Evolutionary conservation across 2,888 invertebrate genomes (phyloP).

Genomic region (Sinhomidia bicolor): DNA sequence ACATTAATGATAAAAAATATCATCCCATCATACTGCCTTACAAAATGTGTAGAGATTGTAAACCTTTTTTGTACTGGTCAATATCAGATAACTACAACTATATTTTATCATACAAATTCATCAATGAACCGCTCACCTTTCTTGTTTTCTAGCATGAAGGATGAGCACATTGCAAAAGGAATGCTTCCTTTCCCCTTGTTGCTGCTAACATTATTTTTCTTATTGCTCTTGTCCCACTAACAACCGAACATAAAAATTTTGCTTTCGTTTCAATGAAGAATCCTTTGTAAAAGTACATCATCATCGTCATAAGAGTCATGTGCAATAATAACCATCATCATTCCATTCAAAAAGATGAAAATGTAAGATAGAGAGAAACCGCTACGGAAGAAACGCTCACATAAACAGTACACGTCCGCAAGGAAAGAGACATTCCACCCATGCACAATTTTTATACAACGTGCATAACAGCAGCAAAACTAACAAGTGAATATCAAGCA

Average conservation of each 20-base stretch:
- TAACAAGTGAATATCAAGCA: not conserved
- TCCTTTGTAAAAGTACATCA: not conserved
- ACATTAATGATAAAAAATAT: not conserved
- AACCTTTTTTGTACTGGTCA: constrained; percentile 24
- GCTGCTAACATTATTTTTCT: not conserved
- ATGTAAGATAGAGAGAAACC: not conserved
- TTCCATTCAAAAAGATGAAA: not conserved
- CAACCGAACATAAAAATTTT: not conserved
- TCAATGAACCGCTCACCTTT: too few species aligned
- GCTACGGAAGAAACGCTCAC: not conserved
- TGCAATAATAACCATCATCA: not conserved
- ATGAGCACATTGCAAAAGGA: not conserved
- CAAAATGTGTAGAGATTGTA: constrained; percentile 21
- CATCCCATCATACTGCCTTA: too few species aligned
- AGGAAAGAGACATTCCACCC: not conserved
- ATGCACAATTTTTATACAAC: not conserved
- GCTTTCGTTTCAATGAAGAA: not conserved
- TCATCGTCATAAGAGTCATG: not conserved
- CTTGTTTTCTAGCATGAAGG: not conserved
- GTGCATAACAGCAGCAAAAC: not conserved
- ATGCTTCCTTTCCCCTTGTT: not conserved
- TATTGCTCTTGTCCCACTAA: not conserved
- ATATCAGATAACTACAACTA: too few species aligned
- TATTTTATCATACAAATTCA: not conserved
- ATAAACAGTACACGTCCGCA: not conserved